Percentiles rank a stretch among this genome's conserved stretches.
Conservation (phyloP, 2,797 vertebrate species). For the Microhierax caerulescens region DNA sequence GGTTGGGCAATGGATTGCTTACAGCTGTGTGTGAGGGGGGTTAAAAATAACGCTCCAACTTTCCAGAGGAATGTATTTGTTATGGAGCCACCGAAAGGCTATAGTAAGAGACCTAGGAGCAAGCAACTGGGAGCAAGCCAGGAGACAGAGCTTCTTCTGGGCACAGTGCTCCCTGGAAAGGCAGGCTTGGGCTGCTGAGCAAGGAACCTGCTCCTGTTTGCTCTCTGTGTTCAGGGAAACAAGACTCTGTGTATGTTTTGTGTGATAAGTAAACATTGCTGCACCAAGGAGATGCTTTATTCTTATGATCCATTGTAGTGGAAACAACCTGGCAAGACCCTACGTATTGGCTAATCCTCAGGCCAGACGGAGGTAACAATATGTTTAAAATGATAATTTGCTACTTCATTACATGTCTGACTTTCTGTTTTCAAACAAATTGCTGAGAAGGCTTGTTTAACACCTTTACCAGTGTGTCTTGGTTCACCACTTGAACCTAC, state of each 20-base stretch:
- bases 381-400: constrained; percentile 23
- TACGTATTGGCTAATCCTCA: background rate
- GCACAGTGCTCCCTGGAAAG: background rate
- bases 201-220: constrained; percentile 25
- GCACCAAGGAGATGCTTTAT: background rate
- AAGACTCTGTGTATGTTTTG: background rate
- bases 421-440: constrained; percentile 10
- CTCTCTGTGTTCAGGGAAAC: constrained; percentile 24
- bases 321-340: constrained; percentile 28
- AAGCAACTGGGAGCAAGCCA: background rate
- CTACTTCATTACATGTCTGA: background rate
- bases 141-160: constrained; percentile 3
- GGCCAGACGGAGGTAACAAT: constrained; percentile 10
- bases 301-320: background rate
- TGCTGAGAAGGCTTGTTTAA: background rate
- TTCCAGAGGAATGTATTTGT: constrained; percentile 53
- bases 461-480: background rate
- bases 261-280: background rate
- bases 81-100: constrained; percentile 29
- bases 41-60: constrained; percentile 49
- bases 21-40: background rate
- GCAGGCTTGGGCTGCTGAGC: background rate
- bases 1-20: background rate
- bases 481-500: background rate
- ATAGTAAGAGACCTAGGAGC: background rate